Evolutionary conservation across 2,888 invertebrate genomes (phyloP), one percentile per base, ranked within the genome.

Genomic region (Drosophila eohydei): DNA sequence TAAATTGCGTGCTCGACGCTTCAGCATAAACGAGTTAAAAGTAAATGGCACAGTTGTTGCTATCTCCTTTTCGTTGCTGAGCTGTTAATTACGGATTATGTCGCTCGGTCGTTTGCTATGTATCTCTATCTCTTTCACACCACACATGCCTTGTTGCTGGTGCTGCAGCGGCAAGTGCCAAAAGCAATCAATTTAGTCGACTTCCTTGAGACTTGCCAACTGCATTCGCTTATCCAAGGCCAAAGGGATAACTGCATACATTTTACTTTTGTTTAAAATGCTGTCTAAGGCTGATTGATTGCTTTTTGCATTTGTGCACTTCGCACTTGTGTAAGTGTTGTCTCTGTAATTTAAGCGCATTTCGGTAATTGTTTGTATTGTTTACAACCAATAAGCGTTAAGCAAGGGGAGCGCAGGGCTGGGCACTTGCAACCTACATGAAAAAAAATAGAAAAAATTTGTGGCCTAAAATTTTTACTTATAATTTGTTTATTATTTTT

Each of bases 61-160:
- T 48, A 38, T 54, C 54, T 38, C 21, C 14, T 36, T 57, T 48
- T 52, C 59, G 41, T 41, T 58, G 38, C n/a, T 40, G 32, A 58
- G 48, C 74, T 54, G 32, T 75, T 57, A 63, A 79, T 51, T 76
- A 79, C 74, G 75, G 58, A 48, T 79, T 68, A 68, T 59, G 32
- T 16, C 21, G 11, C 14, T 43, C 9, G 44, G n/a, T 38, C 21
- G 36, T 36, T 40, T 38, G 28, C 14, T 21, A 2, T 7, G n/a
- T 40, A 28, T 34, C 6, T 46, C 44, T 12, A 11, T 41, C 46
- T 41, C 46, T 6, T 9, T 52, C 38, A 4, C 26, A 28, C 32
- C n/a, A n/a, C 34, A 28, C 2, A 12, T 34, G 26, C 26, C 2
- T 21, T n/a, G 16, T 7, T n/a, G 11, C 11, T 58, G 41, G 34